Percentiles rank a stretch among this genome's conserved stretches.
phyloP scores from a whole-genome alignment of 2,888 invertebrate genomes.

The Pantelozetes paolii region DNA sequence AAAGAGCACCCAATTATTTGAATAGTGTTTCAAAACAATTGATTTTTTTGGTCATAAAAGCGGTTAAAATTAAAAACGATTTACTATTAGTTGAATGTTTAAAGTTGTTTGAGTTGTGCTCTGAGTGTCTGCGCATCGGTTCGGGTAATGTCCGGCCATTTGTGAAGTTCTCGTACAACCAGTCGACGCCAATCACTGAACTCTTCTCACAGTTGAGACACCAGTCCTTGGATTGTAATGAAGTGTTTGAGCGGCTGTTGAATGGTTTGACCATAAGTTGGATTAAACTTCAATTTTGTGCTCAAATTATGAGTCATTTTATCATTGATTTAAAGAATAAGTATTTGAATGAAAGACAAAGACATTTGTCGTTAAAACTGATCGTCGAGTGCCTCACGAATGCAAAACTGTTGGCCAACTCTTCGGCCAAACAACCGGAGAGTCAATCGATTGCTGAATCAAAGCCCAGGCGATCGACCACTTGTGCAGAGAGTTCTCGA shows the following conservation, averaged over 20 bases:
- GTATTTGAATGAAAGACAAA: neutral
- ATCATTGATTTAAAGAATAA: neutral
- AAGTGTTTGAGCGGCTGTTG: neutral
- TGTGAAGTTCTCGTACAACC: neutral
- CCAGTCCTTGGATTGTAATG: neutral
- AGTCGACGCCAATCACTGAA: neutral
- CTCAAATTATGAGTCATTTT: neutral
- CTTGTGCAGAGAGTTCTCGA: neutral
- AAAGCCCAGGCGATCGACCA: neutral
- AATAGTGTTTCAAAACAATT: neutral
- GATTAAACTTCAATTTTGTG: neutral
- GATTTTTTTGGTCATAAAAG: constrained; percentile 6
- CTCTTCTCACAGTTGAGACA: neutral
- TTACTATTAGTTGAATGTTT: no score
- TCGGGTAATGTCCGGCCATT: constrained; percentile 29
- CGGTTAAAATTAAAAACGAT: neutral
- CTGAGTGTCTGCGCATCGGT: constrained; percentile 25
- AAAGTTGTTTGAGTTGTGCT: neutral
- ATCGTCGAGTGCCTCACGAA: neutral
- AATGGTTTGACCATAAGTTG: neutral
- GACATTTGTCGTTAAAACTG: neutral
- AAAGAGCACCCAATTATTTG: constrained; percentile 7
- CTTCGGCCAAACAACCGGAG: neutral
- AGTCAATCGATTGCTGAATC: neutral
- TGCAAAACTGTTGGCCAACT: neutral